Base-by-base conservation (phyloP, 2,797 vertebrate species). In the Diceros bicornis region DNA sequence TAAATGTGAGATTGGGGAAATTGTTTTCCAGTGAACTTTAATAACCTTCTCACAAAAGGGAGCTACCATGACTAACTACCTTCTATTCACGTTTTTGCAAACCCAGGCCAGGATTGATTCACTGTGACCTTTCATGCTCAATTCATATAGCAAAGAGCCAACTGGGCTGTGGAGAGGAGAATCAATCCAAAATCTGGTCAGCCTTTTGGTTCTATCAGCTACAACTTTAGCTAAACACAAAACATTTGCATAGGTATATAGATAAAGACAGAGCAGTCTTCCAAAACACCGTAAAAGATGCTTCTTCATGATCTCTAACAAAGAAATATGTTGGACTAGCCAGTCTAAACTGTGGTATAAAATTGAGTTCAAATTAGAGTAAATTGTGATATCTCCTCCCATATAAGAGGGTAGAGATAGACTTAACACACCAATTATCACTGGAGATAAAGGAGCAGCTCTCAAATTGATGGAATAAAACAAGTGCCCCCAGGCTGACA, bases 1-100 rank as follows among this genome's bases (percentile, higher is more conserved):
- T 94, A 91, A 98, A 98, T 98, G 55, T 91, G 89, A 97, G 96
- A 98, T 98, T 96, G 98, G 94, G 92, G 72, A 97, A 98, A 98
- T 93, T 98, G 98, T 98, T 98, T 98, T 97, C 97, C 98, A 86
- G 72, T 98, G 97, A 98, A 98, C 98, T 98, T 98, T 98, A 98
- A 98, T 98, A 98, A 98, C 55, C 97, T 98, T 98, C 97, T 98
- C 97, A 97, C 59, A 97, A 98, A 98, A 1, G 66, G 92, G 97
- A 98, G 98, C 98, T 98, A 97, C 98, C 97, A 97, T 97, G 98
- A 97, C 97, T 97, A 97, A 97, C 98, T 99, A 98, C 98, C 97
- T 98, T 97, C 94, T 98, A 97, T 96, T 97, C 97, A 97, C 97
- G 96, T 77, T 97, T 98, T 95, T 94, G 66, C 69, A 98, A 98